Conservation (phyloP, 2,113 vertebrate species). For the Myotis davidii region DNA sequence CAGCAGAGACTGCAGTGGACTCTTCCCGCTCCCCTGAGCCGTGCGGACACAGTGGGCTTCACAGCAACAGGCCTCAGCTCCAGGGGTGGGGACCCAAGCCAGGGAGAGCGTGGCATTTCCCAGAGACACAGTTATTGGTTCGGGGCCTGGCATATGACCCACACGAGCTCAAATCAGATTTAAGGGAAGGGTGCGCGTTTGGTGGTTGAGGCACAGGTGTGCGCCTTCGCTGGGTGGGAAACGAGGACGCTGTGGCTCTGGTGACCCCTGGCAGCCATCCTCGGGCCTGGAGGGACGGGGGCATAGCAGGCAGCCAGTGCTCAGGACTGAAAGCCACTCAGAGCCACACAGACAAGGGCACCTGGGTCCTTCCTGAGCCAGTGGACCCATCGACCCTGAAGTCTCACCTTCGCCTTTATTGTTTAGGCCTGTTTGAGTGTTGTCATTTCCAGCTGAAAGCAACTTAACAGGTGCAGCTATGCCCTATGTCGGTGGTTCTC, state of each 20-base stretch:
- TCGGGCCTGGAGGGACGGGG: fast-evolving
- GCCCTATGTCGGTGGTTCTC: not conserved
- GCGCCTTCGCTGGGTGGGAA: not conserved
- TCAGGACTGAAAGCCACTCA: not conserved
- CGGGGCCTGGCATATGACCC: not conserved
- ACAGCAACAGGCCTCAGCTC: not conserved
- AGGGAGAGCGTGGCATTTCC: not conserved
- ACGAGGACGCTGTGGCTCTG: not conserved
- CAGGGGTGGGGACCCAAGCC: not conserved
- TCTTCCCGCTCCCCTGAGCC: not conserved
- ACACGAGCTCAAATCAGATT: not conserved
- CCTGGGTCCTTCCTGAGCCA: not conserved
- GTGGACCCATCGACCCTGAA: not conserved
- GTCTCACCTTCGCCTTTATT: not conserved
- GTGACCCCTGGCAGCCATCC: not conserved
- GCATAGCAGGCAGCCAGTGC: not conserved
- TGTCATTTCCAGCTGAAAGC: not conserved
- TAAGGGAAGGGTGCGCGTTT: not conserved
- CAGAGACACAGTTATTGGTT: not conserved
- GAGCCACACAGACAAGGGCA: not conserved
- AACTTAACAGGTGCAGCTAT: not conserved
- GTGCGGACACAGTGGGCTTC: not conserved
- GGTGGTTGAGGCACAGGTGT: not conserved
- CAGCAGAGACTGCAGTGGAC: fast-evolving
- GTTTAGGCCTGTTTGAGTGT: not conserved